phyloP scores from a whole-genome alignment of 2,888 invertebrate genomes.

The Drosophila kanekoi region DNA sequence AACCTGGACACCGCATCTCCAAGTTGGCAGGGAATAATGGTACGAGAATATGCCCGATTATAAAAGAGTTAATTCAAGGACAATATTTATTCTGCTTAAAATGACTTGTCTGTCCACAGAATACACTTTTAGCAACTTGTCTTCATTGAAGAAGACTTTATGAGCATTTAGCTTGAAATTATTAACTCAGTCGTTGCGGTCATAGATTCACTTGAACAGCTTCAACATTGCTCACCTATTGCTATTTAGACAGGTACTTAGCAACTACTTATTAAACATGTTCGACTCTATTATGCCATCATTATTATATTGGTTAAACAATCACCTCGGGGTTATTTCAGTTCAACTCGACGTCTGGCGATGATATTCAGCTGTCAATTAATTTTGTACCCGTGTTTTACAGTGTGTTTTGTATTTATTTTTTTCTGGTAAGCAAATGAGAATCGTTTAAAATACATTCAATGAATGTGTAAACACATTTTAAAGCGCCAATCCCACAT shows the following conservation, averaged over 20 bases:
- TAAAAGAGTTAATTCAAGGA: too few species aligned
- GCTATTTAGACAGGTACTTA: constrained; percentile 13
- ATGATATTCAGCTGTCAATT: constrained; percentile 68
- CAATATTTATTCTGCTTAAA: too few species aligned
- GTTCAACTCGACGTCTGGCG: constrained; percentile 37
- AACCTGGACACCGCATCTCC: too few species aligned
- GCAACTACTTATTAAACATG: constrained; percentile 6
- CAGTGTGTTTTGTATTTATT: constrained; percentile 26
- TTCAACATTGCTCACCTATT: not conserved
- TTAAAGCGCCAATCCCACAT: constrained; percentile 64
- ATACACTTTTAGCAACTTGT: too few species aligned
- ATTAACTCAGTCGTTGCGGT: not conserved
- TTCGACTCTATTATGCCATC: constrained; percentile 20
- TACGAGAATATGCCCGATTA: too few species aligned
- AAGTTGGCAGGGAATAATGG: too few species aligned
- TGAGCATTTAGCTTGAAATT: not conserved
- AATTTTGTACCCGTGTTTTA: constrained; percentile 47
- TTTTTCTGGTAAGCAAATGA: constrained; percentile 42
- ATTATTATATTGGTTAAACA: constrained; percentile 31
- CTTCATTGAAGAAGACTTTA: not conserved
- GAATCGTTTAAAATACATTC: constrained; percentile 55
- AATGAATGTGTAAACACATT: constrained; percentile 76
- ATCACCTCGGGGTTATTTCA: constrained; percentile 52
- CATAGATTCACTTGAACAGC: not conserved
- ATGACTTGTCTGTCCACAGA: too few species aligned